phyloP scores from a whole-genome alignment of 2,888 invertebrate genomes.

The Himalopsyche tibetana region DNA sequence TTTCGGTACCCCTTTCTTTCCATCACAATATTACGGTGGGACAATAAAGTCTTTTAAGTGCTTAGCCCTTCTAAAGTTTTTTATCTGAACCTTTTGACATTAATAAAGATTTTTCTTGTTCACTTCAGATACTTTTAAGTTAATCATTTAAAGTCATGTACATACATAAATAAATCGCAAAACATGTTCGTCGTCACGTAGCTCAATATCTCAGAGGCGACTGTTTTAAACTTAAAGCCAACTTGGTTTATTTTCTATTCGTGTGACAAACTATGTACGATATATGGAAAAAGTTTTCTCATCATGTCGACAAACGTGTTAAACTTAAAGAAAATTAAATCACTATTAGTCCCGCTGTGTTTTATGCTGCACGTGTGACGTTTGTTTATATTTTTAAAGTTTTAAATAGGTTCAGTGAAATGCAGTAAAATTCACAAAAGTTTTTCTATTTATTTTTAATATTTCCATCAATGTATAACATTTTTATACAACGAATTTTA shows the following conservation, averaged over 20 bases:
- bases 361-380: not conserved
- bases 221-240: not conserved
- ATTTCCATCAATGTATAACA: too few species aligned
- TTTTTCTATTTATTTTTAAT: too few species aligned
- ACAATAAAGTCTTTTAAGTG: too few species aligned
- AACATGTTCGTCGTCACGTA: not conserved
- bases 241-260: conserved; percentile 19
- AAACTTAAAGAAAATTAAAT: not conserved
- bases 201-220: not conserved
- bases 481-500: too few species aligned
- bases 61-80: too few species aligned
- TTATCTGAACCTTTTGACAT: too few species aligned
- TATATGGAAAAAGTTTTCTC: conserved; percentile 16
- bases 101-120: too few species aligned
- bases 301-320: not conserved
- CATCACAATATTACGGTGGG: too few species aligned
- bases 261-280: conserved; percentile 10
- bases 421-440: too few species aligned
- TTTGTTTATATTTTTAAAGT: not conserved
- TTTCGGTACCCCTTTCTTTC: too few species aligned
- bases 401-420: not conserved
- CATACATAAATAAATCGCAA: not conserved
- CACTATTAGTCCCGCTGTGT: not conserved
- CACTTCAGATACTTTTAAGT: too few species aligned
- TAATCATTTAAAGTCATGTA: not conserved